Evolutionary conservation across 2,888 invertebrate genomes (phyloP), one percentile per base, ranked within the genome.

Genomic region (Lepidocyrtinus sp.): DNA sequence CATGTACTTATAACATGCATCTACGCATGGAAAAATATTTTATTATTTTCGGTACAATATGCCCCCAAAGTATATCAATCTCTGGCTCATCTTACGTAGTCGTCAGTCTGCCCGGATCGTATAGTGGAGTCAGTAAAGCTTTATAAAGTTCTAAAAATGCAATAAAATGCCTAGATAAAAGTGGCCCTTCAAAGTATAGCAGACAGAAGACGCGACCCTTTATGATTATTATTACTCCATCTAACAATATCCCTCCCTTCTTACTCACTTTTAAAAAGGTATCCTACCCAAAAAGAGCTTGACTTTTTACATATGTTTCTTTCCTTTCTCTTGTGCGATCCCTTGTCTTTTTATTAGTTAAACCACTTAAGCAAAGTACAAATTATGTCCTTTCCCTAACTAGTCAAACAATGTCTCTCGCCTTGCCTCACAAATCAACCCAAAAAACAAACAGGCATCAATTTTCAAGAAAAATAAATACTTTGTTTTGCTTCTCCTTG

Each of bases 391-490:
- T 68, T 72, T 78, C 62, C 72, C 46, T 72, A 78, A 78, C 77
- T 71, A 78, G 77, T 64, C 72, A 78, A 78, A 78, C 77, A 78
- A 67, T 78, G 77, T 78, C 72, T 78, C 77, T 78, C 77, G 77
- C 77, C 77, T 78, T 77, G 70, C 71, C 77, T 78, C 77, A 78
- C 77, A 78, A 78, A 78, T 78, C 77, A 78, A 72, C 72, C 72
- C 72, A 78, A 78, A n/a, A 69, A 78, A 78, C 77, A 78, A 78
- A 78, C 72, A 78, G 46, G 75, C 67, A 75, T 75, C 68, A 75
- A 69, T 75, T 63, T 72, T 72, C 63, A 46, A n/a, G n/a, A n/a
- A n/a, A n/a, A n/a, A n/a, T n/a, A n/a, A n/a, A n/a, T 63, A 9
- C 7, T 21, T 7, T 63, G 63, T 7, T n/a, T 12, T 1, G 21